A percentile compares a stretch with the other conserved stretches of the same genome.
phyloP scores from a whole-genome alignment of 2,113 vertebrate species.

The Scalopus aquaticus region DNA sequence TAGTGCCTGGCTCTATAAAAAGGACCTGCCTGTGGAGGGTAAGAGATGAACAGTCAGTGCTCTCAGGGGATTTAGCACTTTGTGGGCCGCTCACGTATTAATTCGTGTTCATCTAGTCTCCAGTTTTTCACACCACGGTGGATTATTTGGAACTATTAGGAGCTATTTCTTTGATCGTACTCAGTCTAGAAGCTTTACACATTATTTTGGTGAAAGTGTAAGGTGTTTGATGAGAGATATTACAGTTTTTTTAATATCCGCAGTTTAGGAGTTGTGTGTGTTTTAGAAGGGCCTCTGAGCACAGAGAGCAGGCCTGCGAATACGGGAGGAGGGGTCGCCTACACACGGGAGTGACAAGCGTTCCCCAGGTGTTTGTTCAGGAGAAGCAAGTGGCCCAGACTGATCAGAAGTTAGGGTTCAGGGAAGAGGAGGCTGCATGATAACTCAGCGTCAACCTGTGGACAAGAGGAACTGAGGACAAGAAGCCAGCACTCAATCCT shows the following conservation, averaged over 20 bases:
- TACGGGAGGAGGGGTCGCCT: not conserved
- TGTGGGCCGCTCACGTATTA: too few species aligned
- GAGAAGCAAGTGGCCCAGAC: not conserved
- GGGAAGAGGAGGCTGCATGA: not conserved
- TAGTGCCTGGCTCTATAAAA: not conserved
- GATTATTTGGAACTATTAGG: too few species aligned
- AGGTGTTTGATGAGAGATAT: too few species aligned
- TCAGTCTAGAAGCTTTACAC: too few species aligned
- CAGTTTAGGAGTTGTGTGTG: too few species aligned
- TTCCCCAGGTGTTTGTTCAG: not conserved
- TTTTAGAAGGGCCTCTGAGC: not conserved
- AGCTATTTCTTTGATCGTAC: too few species aligned
- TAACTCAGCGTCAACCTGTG: not conserved
- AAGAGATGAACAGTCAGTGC: not conserved
- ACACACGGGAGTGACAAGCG: not conserved
- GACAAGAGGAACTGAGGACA: not conserved
- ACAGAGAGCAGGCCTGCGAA: not conserved
- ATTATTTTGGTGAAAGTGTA: too few species aligned
- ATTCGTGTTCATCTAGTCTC: too few species aligned
- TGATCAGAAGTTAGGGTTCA: rapidly evolving
- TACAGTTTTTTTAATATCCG: too few species aligned
- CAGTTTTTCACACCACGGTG: too few species aligned
- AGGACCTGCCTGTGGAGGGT: not conserved
- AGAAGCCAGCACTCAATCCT: not conserved
- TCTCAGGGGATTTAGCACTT: too few species aligned